These are phyloP conservation scores for Pampusana beccarii DNA, from an alignment of 2,113 vertebrate species.

Conservation along the genomic window DNA sequence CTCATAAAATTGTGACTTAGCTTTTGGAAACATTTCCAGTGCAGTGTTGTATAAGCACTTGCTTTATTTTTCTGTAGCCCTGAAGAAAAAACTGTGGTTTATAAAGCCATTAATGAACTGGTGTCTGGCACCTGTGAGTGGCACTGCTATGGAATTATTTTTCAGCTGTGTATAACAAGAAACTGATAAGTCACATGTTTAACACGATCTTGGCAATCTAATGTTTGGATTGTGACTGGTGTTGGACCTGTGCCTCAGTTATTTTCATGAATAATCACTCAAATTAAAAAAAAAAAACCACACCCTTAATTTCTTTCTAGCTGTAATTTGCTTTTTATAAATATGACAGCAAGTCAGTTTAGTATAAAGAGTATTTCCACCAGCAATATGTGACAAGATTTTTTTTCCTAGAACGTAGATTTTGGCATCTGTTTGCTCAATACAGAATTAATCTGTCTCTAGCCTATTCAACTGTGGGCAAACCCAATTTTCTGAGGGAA, in stretches of 20 bases:
- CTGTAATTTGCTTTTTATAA: not conserved
- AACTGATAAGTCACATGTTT: not conserved
- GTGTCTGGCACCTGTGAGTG: not conserved
- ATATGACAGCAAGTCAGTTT: not conserved
- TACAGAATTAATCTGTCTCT: not conserved
- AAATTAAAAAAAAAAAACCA: not conserved
- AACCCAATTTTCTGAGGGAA: not conserved
- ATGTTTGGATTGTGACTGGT: not conserved
- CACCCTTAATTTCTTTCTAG: not conserved
- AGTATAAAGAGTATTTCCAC: not conserved
- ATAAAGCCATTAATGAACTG: not conserved
- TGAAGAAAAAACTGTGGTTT: not conserved
- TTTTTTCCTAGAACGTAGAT: not conserved
- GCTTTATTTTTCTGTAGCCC: not conserved
- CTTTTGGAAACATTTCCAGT: not conserved
- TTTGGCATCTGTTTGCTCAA: not conserved
- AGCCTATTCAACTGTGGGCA: not conserved
- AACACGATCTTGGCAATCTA: not conserved
- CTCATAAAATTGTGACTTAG: not conserved
- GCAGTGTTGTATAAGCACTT: not conserved
- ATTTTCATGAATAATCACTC: not conserved
- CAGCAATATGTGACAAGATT: not conserved
- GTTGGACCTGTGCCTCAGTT: not conserved
- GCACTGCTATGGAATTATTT: not conserved
- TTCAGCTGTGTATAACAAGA: not conserved